Base-by-base conservation (phyloP, 1,140 invertebrate species). In the Carcinoscorpius rotundicauda region DNA sequence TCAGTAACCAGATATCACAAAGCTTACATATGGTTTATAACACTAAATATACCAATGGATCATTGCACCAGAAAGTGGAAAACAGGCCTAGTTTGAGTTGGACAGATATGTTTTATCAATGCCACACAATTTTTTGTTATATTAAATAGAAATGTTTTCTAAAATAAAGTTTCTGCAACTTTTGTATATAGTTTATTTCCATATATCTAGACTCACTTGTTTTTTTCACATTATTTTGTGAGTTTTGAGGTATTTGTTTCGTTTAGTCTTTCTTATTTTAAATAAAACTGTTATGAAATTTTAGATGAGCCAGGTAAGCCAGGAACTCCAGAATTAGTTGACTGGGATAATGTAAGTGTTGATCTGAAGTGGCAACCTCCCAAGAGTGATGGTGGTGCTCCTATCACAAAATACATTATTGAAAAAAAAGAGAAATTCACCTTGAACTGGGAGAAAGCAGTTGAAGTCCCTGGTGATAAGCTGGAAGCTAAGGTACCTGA, bases 331-430 rank as follows among this genome's bases (percentile, higher is more conserved):
- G 87, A 93, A 74, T 87, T 96, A 48, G 85, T 85, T 4, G 93
- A 97, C 74, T 95, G 93, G 72, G 92, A 97, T 75, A 93, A 94
- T 77, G 87, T 92, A 73, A 91, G 88, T 67, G 90, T 94, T 0
- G 89, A 91, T 66, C 80, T 99, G 49, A 93, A 95, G 78, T 99
- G 96, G 96, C 84, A 86, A 2, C 81, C 90, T 10, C 96, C 97
- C n/a, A 82, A 83, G 60, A 85, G 79, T 66, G 96, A 99, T 77
- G 96, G 96, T 65, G 97, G 97, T 49, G 87, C 93, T 49, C 89
- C 93, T 5, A 91, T 99, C 72, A 88, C 90, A 71, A 94, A 96
- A 78, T 99, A 97, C 76, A 89, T 98, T 60, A 91, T 99, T 72
- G 94, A 99, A 80, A 98, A 97, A 83, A 93, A 93, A 76, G 89